phyloP scores from a whole-genome alignment of 2,888 invertebrate species.

The Cheiracanthium punctorium region DNA sequence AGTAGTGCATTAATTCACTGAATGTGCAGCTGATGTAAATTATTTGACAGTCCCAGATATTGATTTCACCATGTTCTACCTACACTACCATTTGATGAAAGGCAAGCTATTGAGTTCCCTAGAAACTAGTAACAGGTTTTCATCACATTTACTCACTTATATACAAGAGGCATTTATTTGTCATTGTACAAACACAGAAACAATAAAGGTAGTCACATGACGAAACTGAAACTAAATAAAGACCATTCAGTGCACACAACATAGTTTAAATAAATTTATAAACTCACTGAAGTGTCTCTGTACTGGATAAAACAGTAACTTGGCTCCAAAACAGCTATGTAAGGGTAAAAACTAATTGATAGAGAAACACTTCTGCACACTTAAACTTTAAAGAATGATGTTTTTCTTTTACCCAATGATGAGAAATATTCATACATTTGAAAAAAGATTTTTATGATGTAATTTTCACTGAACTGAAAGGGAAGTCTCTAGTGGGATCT shows the following conservation, averaged over 20 bases:
- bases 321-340: background rate
- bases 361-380: background rate
- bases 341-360: background rate
- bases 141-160: conserved; percentile 69
- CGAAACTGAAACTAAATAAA: conserved; percentile 4
- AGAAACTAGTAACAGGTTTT: conserved; percentile 58
- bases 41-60: conserved; percentile 58
- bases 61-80: conserved; percentile 61
- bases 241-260: conserved; percentile 3
- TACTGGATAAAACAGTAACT: background rate
- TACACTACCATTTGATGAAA: conserved; percentile 70
- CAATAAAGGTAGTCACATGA: background rate
- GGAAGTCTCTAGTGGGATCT: conserved; percentile 32
- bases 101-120: conserved; percentile 67
- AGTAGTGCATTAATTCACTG: conserved; percentile 65
- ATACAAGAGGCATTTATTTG: conserved; percentile 60
- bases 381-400: background rate
- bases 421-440: background rate
- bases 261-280: background rate
- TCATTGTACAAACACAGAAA: conserved; percentile 52
- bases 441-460: background rate
- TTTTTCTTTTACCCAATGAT: background rate
- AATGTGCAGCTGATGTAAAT: conserved; percentile 66
- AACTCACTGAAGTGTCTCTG: background rate
- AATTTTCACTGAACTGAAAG: conserved; percentile 19